These are phyloP conservation scores for Philotrypesis tridentata DNA, from an alignment of 1,140 invertebrate species.

Conservation along the genomic window DNA sequence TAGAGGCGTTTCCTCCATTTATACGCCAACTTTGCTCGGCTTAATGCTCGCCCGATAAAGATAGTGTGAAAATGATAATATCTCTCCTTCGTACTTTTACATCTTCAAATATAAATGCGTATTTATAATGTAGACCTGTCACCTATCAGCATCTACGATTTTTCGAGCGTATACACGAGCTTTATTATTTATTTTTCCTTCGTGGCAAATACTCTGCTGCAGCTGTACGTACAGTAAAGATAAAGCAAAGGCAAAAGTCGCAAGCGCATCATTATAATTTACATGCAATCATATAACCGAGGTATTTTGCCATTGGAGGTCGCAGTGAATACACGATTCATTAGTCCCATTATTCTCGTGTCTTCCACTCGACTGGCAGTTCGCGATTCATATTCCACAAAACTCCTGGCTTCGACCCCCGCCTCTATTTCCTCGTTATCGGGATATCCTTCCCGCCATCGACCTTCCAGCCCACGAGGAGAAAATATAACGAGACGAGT, in stretches of 20 bases:
- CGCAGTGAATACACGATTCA: background rate
- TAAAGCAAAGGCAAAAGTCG: too few species aligned
- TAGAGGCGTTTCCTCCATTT: conserved; percentile 10
- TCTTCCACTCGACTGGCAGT: background rate
- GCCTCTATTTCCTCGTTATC: conserved; percentile 3
- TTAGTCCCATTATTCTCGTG: background rate
- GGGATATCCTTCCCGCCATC: background rate
- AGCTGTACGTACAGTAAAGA: too few species aligned
- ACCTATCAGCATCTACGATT: background rate
- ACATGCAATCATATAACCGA: background rate
- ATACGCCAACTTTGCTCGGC: conserved; percentile 5
- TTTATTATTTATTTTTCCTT: too few species aligned
- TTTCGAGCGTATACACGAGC: too few species aligned
- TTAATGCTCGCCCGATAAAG: conserved; percentile 10
- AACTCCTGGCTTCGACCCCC: background rate
- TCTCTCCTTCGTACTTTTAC: background rate
- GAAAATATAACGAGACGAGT: conserved; percentile 20
- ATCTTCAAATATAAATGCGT: background rate
- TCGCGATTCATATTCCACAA: background rate
- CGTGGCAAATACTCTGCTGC: too few species aligned
- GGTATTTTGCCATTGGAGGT: background rate
- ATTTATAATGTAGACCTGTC: background rate
- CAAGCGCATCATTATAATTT: background rate
- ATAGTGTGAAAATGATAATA: background rate
- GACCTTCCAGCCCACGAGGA: background rate